phyloP scores from a whole-genome alignment of 2,113 vertebrate genomes.

The Anolis sagrei region DNA sequence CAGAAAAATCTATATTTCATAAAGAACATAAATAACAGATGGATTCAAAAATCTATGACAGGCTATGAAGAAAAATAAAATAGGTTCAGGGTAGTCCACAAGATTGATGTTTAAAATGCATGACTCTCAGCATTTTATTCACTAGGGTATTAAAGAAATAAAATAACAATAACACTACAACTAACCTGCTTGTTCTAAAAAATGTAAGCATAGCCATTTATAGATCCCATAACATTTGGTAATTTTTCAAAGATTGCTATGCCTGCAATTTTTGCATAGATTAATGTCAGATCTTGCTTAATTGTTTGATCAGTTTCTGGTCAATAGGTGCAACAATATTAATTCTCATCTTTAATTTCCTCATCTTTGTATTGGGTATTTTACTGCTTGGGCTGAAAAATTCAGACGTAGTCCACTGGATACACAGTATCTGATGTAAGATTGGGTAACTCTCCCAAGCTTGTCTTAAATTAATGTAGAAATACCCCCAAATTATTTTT shows the following conservation, averaged over 20 bases:
- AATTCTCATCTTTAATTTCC: background rate
- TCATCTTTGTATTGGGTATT: background rate
- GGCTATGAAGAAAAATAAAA: constrained; percentile 52
- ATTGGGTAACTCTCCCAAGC: too few relatives aligned
- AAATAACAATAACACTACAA: background rate
- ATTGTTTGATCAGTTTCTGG: background rate
- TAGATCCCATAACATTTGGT: background rate
- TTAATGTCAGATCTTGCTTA: background rate
- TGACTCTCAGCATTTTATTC: constrained; percentile 28
- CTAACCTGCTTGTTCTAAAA: constrained; percentile 34
- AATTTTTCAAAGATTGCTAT: background rate
- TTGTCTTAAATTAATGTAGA: background rate
- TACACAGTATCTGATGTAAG: background rate
- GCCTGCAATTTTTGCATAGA: background rate
- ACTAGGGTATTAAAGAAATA: constrained; percentile 31
- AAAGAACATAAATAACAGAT: constrained; percentile 65
- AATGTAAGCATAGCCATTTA: constrained; percentile 9
- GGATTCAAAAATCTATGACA: constrained; percentile 51
- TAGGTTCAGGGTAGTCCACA: constrained; percentile 46
- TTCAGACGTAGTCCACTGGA: background rate
- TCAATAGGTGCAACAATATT: background rate
- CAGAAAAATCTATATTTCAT: constrained; percentile 70
- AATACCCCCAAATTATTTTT: background rate
- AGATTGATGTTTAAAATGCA: constrained; percentile 50
- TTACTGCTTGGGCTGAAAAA: background rate